phyloP scores from a whole-genome alignment of 2,113 vertebrate species.

The Pygoscelis adeliae region DNA sequence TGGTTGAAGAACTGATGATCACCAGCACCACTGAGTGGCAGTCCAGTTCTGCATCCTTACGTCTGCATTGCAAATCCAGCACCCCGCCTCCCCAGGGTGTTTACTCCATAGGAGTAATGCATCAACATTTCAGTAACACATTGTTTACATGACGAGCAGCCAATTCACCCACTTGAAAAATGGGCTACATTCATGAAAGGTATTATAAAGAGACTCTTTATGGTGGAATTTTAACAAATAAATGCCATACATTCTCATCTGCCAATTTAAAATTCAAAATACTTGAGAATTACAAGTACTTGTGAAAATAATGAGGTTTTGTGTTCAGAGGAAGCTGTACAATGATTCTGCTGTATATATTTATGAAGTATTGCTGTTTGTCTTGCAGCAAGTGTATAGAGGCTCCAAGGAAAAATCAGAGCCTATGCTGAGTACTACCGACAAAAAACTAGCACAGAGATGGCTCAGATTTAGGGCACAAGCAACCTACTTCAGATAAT shows the following conservation, averaged over 20 bases:
- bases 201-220: background rate
- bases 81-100: background rate
- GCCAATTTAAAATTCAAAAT: background rate
- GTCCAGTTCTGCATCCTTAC: background rate
- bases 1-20: background rate
- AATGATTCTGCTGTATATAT: background rate
- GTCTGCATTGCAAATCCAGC: background rate
- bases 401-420: background rate
- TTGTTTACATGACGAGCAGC: constrained; percentile 6
- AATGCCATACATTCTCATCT: background rate
- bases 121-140: background rate
- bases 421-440: background rate
- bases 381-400: background rate
- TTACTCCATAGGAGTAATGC: background rate
- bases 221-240: background rate
- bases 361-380: background rate
- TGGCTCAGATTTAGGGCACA: background rate
- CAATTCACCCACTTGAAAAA: constrained; percentile 11
- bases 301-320: constrained; percentile 9
- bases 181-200: background rate
- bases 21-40: background rate
- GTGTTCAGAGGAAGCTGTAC: background rate
- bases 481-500: background rate
- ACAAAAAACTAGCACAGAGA: background rate
- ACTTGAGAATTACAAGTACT: background rate